phyloP scores from a whole-genome alignment of 2,797 vertebrate genomes.

The Cynopterus sphinx region DNA sequence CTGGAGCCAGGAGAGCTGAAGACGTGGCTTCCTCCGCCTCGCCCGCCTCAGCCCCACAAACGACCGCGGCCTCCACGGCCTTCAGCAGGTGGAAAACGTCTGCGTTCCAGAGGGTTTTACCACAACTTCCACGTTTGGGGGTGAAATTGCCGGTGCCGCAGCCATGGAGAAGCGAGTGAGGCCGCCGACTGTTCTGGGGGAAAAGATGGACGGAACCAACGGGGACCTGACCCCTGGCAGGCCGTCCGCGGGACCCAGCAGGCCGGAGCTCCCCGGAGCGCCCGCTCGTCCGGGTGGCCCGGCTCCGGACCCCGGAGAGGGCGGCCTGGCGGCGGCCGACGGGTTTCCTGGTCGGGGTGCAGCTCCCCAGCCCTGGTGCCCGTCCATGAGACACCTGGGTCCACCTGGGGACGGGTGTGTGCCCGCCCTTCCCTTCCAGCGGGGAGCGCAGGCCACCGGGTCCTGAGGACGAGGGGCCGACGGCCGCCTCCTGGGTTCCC shows the following conservation, averaged over 20 bases:
- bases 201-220: not conserved
- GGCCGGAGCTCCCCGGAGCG: accelerated
- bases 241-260: too few relatives aligned
- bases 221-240: accelerated
- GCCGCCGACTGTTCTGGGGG: not conserved
- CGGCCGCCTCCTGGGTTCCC: not conserved
- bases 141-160: too few relatives aligned
- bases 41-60: accelerated
- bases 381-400: not conserved
- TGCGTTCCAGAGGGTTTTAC: not conserved
- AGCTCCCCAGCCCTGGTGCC: accelerated
- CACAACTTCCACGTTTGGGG: not conserved
- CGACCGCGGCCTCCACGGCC: not conserved
- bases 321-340: too few relatives aligned
- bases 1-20: too few relatives aligned
- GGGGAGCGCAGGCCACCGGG: not conserved
- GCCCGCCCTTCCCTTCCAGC: not conserved
- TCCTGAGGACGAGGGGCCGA: accelerated
- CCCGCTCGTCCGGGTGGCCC: accelerated
- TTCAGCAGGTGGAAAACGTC: not conserved
- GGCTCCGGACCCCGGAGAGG: not conserved
- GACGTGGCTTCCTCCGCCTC: not conserved
- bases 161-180: not conserved
- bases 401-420: too few relatives aligned
- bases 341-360: not conserved